Evolutionary conservation across 2,888 invertebrate genomes (phyloP).

Genomic region (Enchytraeus crypticus): DNA sequence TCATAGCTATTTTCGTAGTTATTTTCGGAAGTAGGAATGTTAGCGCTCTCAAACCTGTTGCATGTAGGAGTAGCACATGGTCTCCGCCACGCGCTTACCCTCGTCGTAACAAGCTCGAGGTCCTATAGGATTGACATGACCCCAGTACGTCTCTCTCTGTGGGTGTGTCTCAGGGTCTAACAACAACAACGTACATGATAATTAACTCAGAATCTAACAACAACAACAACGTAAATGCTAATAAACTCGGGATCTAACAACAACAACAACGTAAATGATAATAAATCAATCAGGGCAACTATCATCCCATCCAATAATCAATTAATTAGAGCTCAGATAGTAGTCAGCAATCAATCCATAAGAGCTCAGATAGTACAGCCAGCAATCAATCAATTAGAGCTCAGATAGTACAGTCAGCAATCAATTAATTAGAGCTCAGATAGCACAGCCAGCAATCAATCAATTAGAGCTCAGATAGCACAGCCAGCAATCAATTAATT

Average conservation of each 20-base stretch:
- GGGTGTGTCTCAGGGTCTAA: constrained; percentile 92
- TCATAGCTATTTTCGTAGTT: too few species aligned
- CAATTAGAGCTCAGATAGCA: too few species aligned
- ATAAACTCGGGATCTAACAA: background rate
- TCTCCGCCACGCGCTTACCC: constrained; percentile 96
- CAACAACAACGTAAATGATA: background rate
- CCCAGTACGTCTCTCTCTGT: constrained; percentile 96
- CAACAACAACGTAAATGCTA: background rate
- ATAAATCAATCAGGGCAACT: background rate
- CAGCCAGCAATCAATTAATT: too few species aligned
- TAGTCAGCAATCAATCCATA: background rate
- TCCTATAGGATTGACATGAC: constrained; percentile 91
- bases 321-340: background rate
- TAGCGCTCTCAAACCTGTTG: constrained; percentile 56
- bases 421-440: too few species aligned
- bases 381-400: too few species aligned
- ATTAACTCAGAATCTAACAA: background rate
- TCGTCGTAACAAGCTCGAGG: constrained; percentile 93
- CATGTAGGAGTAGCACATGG: constrained; percentile 90
- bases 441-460: too few species aligned
- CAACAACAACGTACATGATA: background rate
- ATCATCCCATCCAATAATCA: background rate
- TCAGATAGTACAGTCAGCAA: too few species aligned
- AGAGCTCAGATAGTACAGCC: too few species aligned
- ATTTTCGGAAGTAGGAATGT: too few species aligned